phyloP scores from a whole-genome alignment of 2,888 invertebrate genomes.

The Microplitis deprimator region DNA sequence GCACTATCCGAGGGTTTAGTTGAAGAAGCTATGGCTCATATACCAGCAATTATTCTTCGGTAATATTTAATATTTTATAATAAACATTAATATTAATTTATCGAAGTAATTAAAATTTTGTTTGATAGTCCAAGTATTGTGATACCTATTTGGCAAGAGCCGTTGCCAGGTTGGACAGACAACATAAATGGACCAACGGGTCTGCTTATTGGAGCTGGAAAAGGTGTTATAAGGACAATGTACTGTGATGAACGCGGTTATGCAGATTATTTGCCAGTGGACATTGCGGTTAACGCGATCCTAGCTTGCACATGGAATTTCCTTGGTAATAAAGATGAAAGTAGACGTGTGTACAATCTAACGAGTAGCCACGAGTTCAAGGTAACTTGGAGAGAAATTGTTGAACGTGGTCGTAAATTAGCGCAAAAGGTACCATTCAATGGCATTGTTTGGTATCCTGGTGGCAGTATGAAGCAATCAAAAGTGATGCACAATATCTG shows the following conservation, averaged over 20 bases:
- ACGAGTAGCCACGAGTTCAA: conserved; percentile 87
- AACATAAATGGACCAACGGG: conserved; percentile 95
- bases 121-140: conserved; percentile 74
- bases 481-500: conserved; percentile 85
- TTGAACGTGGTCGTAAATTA: conserved; percentile 84
- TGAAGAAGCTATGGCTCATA: conserved; percentile 81
- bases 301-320: conserved; percentile 80
- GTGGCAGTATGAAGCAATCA: conserved; percentile 88
- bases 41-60: conserved; percentile 87
- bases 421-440: conserved; percentile 89
- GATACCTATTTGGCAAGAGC: conserved; percentile 89
- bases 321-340: conserved; percentile 72
- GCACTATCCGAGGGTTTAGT: conserved; percentile 89
- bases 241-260: conserved; percentile 84
- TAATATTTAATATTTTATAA: conserved; percentile 70
- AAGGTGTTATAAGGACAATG: conserved; percentile 92
- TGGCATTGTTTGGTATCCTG: conserved; percentile 88
- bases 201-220: conserved; percentile 84
- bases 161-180: conserved; percentile 92
- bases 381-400: conserved; percentile 91
- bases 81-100: neutral
- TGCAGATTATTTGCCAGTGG: conserved; percentile 86
- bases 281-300: conserved; percentile 85
- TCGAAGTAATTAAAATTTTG: neutral
- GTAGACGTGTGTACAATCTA: conserved; percentile 79